Base-by-base conservation (phyloP, 2,797 vertebrate species). In the Dryobates pubescens region DNA sequence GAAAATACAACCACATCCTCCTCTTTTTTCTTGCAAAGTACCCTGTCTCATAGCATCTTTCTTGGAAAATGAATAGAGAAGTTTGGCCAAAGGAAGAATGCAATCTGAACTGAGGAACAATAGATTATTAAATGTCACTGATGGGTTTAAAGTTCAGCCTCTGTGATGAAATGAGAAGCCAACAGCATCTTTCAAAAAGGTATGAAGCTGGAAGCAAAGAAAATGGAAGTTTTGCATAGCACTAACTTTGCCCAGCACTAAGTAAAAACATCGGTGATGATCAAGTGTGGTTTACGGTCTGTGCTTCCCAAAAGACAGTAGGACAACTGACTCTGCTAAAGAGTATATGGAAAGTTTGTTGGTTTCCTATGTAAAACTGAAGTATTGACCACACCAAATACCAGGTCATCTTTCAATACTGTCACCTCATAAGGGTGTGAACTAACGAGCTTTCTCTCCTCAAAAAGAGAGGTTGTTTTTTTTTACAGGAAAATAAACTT, bases 241-340 rank as follows among this genome's bases (percentile, higher is more conserved):
- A 29, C 24, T 64, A 74, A 72, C 3, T 56, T 51, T 30, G 6
- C 30, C 3, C 7, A 58, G 17, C 32, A 41, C 45, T 80, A 89
- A 65, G 10, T 23, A 53, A 83, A 70, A 82, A 86, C 36, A 23
- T 5, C 24, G 9, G n/a, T 0, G 0, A 64, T 9, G 9, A 63
- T 4, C 43, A 45, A 19, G 82, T 12, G 4, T 10, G 9, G 43
- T 32, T 45, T 54, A 17, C 0, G 30, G 32, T 30, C 36, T 47
- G 34, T 63, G 11, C 15, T 68, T 83, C 20, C 19, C 7, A 57
- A 51, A 89, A 74, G 13, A 68, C 43, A 74, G 63, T 3, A 59
- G 45, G 54, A 67, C n/a, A 86, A 83, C 24, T 26, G 38, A 29
- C 4, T 22, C 30, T 0, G 1, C 29, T n/a, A 32, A 89, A 81